Base-by-base conservation (phyloP, 2,113 vertebrate species). In the Scatophagus argus region DNA sequence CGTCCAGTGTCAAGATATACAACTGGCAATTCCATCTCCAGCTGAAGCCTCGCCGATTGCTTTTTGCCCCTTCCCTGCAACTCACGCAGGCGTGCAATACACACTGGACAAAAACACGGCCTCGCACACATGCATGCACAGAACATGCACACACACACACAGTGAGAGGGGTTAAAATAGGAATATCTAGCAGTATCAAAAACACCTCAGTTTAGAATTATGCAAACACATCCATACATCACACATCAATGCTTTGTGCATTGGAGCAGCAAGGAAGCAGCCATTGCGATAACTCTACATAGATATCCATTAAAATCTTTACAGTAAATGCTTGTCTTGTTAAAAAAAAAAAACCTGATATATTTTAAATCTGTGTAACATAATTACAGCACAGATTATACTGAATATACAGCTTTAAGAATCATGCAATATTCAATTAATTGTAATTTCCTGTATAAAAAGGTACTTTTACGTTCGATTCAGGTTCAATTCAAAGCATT, bases 1-100 rank as follows among this genome's bases (percentile, higher is more conserved):
- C 81, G 89, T 91, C 88, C 82, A 63, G 77, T 72, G 44, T 81
- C 65, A 83, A 90, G 91, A 89, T 89, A 70, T 92, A 91, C 84
- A 86, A 68, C 86, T 67, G 55, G 90, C 85, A 87, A 80, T 88
- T 80, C 82, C 89, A 89, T 78, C 88, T 82, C 55, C 56, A 49
- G 80, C 56, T 88, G 90, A 89, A 85, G 81, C 86, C 74, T 80
- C 49, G 38, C 75, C 82, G 55, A 91, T 86, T 91, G 84, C 85
- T 90, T 90, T 83, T 67, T 65, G 46, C 76, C 62, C 68, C 51
- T 61, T 31, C 59, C 41, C 79, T 74, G 67, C 69, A 74, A 49
- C 70, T 74, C 83, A 65, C 17, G 70, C 73, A 79, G 60, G 29
- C 29, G 16, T 67, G 63, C 51, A 70, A 34, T 46, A 38, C 80